These are phyloP conservation scores for Meloe dianella DNA, from an alignment of 2,888 invertebrate species.

Conservation along the genomic window DNA sequence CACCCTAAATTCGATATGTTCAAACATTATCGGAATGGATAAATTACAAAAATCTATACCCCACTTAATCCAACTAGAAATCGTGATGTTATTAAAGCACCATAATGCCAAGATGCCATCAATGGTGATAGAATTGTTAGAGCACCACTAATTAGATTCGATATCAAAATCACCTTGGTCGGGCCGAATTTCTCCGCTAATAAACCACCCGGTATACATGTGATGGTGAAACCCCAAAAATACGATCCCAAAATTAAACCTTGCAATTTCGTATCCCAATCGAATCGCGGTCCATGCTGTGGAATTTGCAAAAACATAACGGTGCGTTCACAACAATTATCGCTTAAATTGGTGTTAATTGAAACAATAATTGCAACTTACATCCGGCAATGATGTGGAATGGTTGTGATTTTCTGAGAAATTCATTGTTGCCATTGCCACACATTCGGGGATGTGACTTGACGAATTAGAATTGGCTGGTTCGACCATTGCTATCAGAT, in stretches of 20 bases:
- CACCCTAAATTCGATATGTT: constrained; percentile 53
- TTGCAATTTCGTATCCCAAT: constrained; percentile 69
- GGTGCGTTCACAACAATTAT: constrained; percentile 5
- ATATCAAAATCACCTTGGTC: constrained; percentile 65
- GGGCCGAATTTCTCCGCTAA: constrained; percentile 71
- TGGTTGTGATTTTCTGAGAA: constrained; percentile 4
- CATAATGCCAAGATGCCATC: constrained; percentile 65
- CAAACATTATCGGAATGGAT: background rate
- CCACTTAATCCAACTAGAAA: constrained; percentile 69
- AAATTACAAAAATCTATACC: constrained; percentile 58
- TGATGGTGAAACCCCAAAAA: constrained; percentile 73
- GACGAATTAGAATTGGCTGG: constrained; percentile 56
- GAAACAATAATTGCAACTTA: constrained; percentile 29
- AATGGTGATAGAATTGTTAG: constrained; percentile 68
- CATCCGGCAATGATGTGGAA: constrained; percentile 28
- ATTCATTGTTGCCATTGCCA: constrained; percentile 18
- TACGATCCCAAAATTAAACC: constrained; percentile 70
- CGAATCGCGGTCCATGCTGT: constrained; percentile 62
- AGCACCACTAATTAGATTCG: constrained; percentile 62
- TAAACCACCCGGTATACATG: constrained; percentile 70
- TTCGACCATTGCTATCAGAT: constrained; percentile 74
- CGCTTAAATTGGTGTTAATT: background rate
- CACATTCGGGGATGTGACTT: constrained; percentile 20
- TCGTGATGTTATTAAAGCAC: constrained; percentile 64
- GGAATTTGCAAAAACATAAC: constrained; percentile 27